phyloP scores from a whole-genome alignment of 2,113 vertebrate species.

The Microtus richardsoni region DNA sequence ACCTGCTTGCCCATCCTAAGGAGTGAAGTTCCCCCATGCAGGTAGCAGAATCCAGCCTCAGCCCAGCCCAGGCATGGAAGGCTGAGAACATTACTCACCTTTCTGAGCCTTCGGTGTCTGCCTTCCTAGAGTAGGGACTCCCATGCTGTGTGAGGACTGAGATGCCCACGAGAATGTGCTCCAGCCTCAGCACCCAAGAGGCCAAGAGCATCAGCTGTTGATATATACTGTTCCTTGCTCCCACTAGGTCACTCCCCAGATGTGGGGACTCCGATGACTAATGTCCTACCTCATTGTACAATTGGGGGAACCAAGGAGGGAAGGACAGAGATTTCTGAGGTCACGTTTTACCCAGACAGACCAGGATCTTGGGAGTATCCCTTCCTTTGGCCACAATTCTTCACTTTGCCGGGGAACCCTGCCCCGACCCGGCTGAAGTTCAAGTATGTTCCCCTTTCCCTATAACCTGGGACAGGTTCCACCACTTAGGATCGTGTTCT shows the following conservation, averaged over 20 bases:
- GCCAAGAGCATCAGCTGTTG: not conserved
- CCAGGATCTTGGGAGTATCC: not conserved
- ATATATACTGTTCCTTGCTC: not conserved
- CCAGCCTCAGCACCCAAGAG: not conserved
- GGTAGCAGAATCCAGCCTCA: not conserved
- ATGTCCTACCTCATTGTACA: not conserved
- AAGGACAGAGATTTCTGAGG: not conserved
- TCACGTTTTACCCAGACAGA: not conserved
- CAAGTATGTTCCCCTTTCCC: not conserved
- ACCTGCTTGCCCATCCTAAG: too few species aligned
- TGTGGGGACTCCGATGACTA: not conserved
- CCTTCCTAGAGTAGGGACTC: not conserved
- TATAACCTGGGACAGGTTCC: not conserved
- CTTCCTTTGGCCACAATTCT: not conserved
- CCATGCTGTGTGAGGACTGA: not conserved
- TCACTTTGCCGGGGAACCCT: not conserved
- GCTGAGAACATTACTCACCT: not conserved
- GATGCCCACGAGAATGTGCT: not conserved
- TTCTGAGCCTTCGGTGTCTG: not conserved
- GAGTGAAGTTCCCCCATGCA: not conserved
- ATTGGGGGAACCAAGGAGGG: not conserved
- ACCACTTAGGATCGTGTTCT: not conserved
- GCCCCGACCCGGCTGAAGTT: not conserved
- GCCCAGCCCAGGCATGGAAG: not conserved
- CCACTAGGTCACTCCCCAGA: not conserved